phyloP scores from a whole-genome alignment of 2,113 vertebrate genomes.

The Antechinus stuartii region DNA sequence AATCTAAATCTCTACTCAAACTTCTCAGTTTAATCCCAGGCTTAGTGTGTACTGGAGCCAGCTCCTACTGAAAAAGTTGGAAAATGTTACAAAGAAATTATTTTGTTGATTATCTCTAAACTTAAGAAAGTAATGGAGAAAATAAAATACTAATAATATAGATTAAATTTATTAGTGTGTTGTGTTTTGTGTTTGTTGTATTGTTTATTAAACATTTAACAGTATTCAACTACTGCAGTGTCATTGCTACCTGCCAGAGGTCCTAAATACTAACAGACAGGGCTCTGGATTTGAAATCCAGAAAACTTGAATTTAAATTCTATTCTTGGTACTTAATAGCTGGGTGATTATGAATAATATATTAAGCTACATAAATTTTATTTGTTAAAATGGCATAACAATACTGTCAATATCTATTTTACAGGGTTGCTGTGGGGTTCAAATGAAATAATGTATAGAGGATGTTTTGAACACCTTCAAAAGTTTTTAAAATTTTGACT shows the following conservation, averaged over 20 bases:
- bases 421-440: not conserved
- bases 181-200: not conserved
- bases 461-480: not conserved
- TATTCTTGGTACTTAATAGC: not conserved
- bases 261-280: not conserved
- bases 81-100: not conserved
- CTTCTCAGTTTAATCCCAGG: not conserved
- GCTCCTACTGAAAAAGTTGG: not conserved
- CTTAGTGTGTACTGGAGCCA: not conserved
- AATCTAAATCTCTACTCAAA: not conserved
- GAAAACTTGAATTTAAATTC: not conserved
- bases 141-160: not conserved
- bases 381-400: not conserved
- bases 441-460: not conserved
- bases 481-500: not conserved
- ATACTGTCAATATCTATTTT: not conserved
- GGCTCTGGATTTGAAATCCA: not conserved
- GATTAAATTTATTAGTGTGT: not conserved
- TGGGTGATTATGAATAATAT: not conserved
- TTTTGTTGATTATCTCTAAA: not conserved
- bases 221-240: not conserved
- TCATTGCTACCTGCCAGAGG: not conserved
- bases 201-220: not conserved
- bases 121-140: not conserved
- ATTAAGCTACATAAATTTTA: not conserved